Evolutionary conservation across 1,140 invertebrate species (phyloP).

Genomic region (Eubasilissa regina): DNA sequence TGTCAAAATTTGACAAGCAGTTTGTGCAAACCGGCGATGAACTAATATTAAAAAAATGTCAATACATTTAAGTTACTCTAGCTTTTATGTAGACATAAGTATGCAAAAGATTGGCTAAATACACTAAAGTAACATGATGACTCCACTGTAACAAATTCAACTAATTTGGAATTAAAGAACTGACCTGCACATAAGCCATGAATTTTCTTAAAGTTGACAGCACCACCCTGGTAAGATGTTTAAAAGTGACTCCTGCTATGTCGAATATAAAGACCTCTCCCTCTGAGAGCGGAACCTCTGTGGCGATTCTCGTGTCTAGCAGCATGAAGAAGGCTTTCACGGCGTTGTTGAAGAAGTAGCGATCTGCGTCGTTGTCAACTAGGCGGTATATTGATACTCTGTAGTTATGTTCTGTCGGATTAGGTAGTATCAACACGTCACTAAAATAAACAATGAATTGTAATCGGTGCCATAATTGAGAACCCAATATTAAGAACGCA

Average conservation of each 20-base stretch:
- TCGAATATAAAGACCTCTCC: conserved; percentile 83
- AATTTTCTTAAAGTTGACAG: conserved; percentile 77
- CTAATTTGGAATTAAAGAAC: background rate
- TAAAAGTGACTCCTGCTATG: conserved; percentile 75
- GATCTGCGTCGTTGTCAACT: conserved; percentile 73
- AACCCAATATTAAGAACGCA: too few species aligned
- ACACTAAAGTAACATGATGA: too few species aligned
- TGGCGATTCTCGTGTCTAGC: conserved; percentile 77
- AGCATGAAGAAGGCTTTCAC: conserved; percentile 82
- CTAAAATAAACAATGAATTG: conserved; percentile 65
- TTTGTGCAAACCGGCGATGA: too few species aligned
- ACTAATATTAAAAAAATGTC: too few species aligned
- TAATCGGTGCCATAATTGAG: too few species aligned
- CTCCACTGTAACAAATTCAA: background rate
- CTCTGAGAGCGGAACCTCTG: conserved; percentile 69
- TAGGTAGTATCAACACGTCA: conserved; percentile 75
- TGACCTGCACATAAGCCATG: conserved; percentile 77
- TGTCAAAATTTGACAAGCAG: too few species aligned
- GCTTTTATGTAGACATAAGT: too few species aligned
- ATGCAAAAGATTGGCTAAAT: too few species aligned
- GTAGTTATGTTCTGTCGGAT: conserved; percentile 73
- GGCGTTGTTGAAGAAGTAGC: conserved; percentile 78
- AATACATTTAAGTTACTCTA: too few species aligned
- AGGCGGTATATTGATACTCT: conserved; percentile 77
- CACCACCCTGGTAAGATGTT: conserved; percentile 76